Percentiles rank a stretch among this genome's conserved stretches.
phyloP scores from a whole-genome alignment of 2,797 vertebrate species.

The Lithobates sylvaticus region DNA sequence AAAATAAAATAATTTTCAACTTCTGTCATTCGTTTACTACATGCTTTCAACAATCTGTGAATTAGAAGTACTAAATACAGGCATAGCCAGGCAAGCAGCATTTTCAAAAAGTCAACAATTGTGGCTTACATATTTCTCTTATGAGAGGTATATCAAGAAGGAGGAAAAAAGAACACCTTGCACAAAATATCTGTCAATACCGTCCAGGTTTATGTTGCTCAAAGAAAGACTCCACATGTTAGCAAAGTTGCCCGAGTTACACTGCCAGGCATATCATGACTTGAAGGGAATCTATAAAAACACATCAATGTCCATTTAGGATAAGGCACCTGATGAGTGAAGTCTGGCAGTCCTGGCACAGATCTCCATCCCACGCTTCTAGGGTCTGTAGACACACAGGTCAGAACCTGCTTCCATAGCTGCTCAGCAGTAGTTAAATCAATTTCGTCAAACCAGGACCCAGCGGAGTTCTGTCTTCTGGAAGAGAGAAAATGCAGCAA shows the following conservation, averaged over 20 bases:
- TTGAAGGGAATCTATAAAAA: not conserved
- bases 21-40: too few relatives aligned
- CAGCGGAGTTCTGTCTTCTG: conserved; percentile 52
- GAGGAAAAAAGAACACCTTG: too few relatives aligned
- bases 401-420: conserved; percentile 76
- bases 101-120: too few relatives aligned
- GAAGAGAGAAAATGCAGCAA: conserved; percentile 38
- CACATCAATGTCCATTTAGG: not conserved
- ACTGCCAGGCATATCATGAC: not conserved
- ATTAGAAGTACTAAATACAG: too few relatives aligned
- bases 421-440: conserved; percentile 72
- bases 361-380: conserved; percentile 64
- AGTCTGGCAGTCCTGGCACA: conserved; percentile 74
- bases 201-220: too few relatives aligned
- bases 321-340: conserved; percentile 69
- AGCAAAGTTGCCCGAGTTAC: not conserved
- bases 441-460: conserved; percentile 75
- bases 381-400: conserved; percentile 65
- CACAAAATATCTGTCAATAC: too few relatives aligned
- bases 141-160: too few relatives aligned
- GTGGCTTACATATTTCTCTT: too few relatives aligned
- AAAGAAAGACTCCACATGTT: too few relatives aligned
- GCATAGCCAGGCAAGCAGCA: too few relatives aligned
- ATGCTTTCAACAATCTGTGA: too few relatives aligned
- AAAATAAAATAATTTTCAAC: too few relatives aligned